Base-by-base conservation (phyloP, 2,797 vertebrate species). In the Oophaga sylvatica region DNA sequence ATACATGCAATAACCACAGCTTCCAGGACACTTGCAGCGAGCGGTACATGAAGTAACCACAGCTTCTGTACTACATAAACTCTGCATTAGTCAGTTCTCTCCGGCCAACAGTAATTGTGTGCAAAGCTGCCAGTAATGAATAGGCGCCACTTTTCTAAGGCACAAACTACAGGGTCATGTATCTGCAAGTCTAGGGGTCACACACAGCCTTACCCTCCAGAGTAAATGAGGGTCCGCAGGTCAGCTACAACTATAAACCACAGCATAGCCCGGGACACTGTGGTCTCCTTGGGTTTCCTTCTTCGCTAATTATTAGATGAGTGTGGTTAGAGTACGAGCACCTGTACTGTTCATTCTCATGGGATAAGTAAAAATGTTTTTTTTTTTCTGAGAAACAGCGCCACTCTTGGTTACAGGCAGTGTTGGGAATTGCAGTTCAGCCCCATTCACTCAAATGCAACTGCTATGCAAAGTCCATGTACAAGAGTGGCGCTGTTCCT, bases 11-110 rank as follows among this genome's bases (percentile, higher is more conserved):
- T 60, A 79, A 79, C 88, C 88, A 57, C 87, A 65, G 83, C 73
- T 86, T 86, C 80, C 88, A 83, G 88, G 80, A 89, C 84, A 89
- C 88, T 84, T 89, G 88, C 80, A 82, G 84, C n/a, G 60, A 86
- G 73, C 53, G 80, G 88, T 83, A 83, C 88, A 79, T 31, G 80
- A n/a, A 86, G 68, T 86, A 89, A 89, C 88, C 88, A 89, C 88
- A 89, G 88, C 88, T 89, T 86, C 88, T 89, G 88, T 89, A 86
- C 84, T 83, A 85, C 84, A 83, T 86, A 89, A 83, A 86, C 84
- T 76, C 60, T 45, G 73, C 88, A 89, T 89, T 86, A 89, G 79
- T 89, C 87, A 89, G 35, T 80, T 62, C 87, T 85, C 83, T 73
- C 70, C 71, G 31, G 79, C 78, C 87, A 77, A 60, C 53, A 86